Conservation (phyloP, 2,888 invertebrate genomes). For the Branchipolynoe longqiensis region DNA sequence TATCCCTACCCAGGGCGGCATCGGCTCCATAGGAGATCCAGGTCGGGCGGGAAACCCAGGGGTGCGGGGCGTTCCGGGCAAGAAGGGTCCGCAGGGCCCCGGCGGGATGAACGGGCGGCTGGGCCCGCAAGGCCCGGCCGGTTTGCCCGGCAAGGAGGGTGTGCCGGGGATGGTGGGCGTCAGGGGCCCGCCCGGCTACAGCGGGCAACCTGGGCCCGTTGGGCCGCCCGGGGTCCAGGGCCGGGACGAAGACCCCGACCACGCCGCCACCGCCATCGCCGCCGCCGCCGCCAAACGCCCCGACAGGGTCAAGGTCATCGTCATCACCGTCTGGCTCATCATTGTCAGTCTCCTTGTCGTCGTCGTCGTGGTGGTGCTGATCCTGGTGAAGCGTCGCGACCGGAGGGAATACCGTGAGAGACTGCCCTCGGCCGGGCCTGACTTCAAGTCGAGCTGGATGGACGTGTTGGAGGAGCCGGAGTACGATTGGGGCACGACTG, state of each 20-base stretch:
- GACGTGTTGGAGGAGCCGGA: conserved; percentile 52
- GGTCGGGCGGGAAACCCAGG: conserved; percentile 30
- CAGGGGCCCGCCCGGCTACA: conserved; percentile 20
- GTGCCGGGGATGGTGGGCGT: conserved; percentile 3
- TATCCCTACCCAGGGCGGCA: no score
- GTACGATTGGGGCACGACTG: background rate
- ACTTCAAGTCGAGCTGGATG: conserved; percentile 56
- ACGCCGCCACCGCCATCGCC: background rate
- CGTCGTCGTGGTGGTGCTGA: conserved; percentile 9
- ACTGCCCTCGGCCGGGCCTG: conserved; percentile 55
- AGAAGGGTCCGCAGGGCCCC: background rate
- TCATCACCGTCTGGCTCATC: conserved; percentile 20
- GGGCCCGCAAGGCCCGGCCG: conserved; percentile 8
- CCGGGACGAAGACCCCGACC: background rate
- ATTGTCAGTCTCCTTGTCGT: conserved; percentile 26
- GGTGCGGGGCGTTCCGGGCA: background rate
- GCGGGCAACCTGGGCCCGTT: background rate
- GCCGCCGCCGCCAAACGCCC: background rate
- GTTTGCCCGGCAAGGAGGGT: background rate
- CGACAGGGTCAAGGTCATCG: background rate
- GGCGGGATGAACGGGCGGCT: background rate
- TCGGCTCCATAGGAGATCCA: background rate
- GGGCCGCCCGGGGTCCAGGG: conserved; percentile 28
- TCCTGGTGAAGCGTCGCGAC: conserved; percentile 26
- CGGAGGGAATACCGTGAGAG: conserved; percentile 20